Percentiles rank a stretch among this genome's conserved stretches.
These are phyloP conservation scores for Porites lobata DNA, from an alignment of 92 coral and sea anemone species.

Conservation along the genomic window DNA sequence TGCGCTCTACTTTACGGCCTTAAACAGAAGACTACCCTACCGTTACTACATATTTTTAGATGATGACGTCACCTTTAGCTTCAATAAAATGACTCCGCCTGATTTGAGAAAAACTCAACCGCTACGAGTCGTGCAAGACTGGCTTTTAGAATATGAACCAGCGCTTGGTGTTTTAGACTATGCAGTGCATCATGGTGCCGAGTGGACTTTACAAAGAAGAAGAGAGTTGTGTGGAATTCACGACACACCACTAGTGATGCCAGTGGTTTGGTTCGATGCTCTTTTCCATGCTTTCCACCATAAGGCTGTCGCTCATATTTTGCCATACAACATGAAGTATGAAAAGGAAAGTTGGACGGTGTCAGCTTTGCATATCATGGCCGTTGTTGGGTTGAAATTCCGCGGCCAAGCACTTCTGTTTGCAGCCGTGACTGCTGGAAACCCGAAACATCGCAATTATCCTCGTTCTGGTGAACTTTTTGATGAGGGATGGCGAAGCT, in stretches of 20 bases:
- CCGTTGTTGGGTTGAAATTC: constrained; percentile 40
- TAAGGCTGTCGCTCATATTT: background rate
- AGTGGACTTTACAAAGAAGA: background rate
- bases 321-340: constrained; percentile 48
- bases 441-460: constrained; percentile 42
- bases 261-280: too few species aligned
- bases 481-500: background rate
- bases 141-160: constrained; percentile 20
- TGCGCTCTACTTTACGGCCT: background rate
- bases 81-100: constrained; percentile 1
- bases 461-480: background rate
- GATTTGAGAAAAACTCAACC: constrained; percentile 5
- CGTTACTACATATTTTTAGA: constrained; percentile 21
- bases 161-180: constrained; percentile 18
- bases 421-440: constrained; percentile 35
- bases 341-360: constrained; percentile 57
- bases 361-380: constrained; percentile 9
- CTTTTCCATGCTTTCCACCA: too few species aligned
- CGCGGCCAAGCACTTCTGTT: constrained; percentile 63
- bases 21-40: background rate
- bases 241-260: too few species aligned
- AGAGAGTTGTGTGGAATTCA: too few species aligned
- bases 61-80: constrained; percentile 13
- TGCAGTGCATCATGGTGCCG: constrained; percentile 32
- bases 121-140: constrained; percentile 12